A percentile compares a stretch with the other conserved stretches of the same genome.
Evolutionary conservation across 2,888 invertebrate species (phyloP).

Genomic region (Ichneumoninae sp.): DNA sequence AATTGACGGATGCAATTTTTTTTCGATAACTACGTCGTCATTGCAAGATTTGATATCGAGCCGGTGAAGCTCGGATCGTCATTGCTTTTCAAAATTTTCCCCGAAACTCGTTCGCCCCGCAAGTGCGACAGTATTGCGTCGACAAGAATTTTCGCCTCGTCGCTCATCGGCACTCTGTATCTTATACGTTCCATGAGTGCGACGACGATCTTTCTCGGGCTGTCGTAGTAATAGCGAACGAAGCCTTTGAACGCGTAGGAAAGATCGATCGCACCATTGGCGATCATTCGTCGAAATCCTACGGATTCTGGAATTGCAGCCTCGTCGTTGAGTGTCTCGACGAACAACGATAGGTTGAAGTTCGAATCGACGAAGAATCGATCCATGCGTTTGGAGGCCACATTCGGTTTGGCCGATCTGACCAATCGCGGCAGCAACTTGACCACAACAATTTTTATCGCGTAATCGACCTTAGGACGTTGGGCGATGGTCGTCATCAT

Average conservation of each 20-base stretch:
- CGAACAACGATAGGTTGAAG: slow-evolving; percentile 62
- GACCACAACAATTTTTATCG: slow-evolving; percentile 43
- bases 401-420: not conserved
- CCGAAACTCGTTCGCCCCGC: not conserved
- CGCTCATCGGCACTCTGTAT: slow-evolving; percentile 64
- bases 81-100: not conserved
- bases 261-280: slow-evolving; percentile 55
- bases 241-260: slow-evolving; percentile 68
- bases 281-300: slow-evolving; percentile 53
- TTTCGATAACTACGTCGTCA: not conserved
- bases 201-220: slow-evolving; percentile 59
- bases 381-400: slow-evolving; percentile 38
- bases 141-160: slow-evolving; percentile 17
- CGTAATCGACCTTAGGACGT: slow-evolving; percentile 46
- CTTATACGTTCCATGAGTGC: slow-evolving; percentile 65
- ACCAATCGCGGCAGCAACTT: slow-evolving; percentile 49
- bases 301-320: slow-evolving; percentile 48
- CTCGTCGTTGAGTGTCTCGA: slow-evolving; percentile 46
- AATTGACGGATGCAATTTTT: not conserved
- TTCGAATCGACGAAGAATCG: slow-evolving; percentile 57
- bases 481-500: slow-evolving; percentile 57
- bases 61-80: not conserved
- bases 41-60: not conserved
- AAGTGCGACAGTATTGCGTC: slow-evolving; percentile 27
- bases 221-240: slow-evolving; percentile 67